Evolutionary conservation across 2,113 vertebrate genomes (phyloP).

Genomic region (Excalfactoria chinensis): DNA sequence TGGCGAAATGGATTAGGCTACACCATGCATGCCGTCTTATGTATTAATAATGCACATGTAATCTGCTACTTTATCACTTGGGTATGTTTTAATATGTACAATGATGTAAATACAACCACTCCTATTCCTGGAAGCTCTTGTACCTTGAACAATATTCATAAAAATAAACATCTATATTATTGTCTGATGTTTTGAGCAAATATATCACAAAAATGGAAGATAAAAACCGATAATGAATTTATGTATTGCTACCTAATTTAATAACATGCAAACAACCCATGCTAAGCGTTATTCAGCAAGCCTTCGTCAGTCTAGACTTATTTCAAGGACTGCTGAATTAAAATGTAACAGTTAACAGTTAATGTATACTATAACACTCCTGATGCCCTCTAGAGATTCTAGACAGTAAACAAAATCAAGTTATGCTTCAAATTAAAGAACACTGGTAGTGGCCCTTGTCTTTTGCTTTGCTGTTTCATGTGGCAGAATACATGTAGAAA

Average conservation of each 20-base stretch:
- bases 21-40: not conserved
- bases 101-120: not conserved
- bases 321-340: not conserved
- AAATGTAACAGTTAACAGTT: not conserved
- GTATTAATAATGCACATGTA: not conserved
- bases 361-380: not conserved
- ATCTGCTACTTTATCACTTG: not conserved
- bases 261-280: not conserved
- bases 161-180: not conserved
- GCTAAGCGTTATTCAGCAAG: not conserved
- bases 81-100: not conserved
- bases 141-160: not conserved
- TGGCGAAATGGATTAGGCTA: not conserved
- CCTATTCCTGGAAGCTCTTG: not conserved
- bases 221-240: not conserved
- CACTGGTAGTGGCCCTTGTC: not conserved
- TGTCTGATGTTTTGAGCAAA: not conserved
- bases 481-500: not conserved
- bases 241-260: not conserved
- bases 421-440: not conserved
- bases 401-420: not conserved
- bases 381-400: not conserved
- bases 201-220: not conserved
- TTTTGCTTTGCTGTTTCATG: not conserved
- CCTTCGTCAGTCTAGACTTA: not conserved